Conservation (phyloP, 2,797 vertebrate species). For the Poecile montanus region DNA sequence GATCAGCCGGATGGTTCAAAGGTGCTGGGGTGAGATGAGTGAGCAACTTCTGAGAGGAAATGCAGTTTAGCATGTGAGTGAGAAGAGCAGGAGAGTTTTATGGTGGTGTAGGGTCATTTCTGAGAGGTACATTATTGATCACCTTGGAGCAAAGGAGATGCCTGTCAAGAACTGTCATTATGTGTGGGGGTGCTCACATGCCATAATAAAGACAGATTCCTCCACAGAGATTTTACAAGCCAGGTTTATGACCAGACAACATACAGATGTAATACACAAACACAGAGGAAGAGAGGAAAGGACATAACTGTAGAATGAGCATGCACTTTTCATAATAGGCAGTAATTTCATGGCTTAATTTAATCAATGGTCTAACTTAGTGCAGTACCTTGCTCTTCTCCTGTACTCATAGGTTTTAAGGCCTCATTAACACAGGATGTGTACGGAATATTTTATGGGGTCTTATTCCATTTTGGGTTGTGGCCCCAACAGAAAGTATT, state of each 20-base stretch:
- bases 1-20: fast-evolving
- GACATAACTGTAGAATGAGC: background rate
- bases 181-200: fast-evolving
- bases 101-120: background rate
- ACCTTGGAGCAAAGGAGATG: fast-evolving
- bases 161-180: fast-evolving
- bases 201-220: fast-evolving
- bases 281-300: background rate
- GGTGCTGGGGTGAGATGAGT: background rate
- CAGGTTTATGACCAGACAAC: background rate
- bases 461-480: background rate
- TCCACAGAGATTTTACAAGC: background rate
- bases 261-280: background rate
- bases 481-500: background rate
- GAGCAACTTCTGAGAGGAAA: background rate
- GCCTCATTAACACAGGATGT: background rate
- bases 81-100: background rate
- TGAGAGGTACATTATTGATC: background rate
- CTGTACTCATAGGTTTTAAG: background rate
- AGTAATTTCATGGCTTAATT: slow-evolving; percentile 55
- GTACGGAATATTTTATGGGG: background rate
- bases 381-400: slow-evolving; percentile 17
- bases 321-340: slow-evolving; percentile 37
- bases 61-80: background rate
- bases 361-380: slow-evolving; percentile 28